phyloP scores from a whole-genome alignment of 2,113 vertebrate genomes.

The Ptilorrhoa leucosticta region DNA sequence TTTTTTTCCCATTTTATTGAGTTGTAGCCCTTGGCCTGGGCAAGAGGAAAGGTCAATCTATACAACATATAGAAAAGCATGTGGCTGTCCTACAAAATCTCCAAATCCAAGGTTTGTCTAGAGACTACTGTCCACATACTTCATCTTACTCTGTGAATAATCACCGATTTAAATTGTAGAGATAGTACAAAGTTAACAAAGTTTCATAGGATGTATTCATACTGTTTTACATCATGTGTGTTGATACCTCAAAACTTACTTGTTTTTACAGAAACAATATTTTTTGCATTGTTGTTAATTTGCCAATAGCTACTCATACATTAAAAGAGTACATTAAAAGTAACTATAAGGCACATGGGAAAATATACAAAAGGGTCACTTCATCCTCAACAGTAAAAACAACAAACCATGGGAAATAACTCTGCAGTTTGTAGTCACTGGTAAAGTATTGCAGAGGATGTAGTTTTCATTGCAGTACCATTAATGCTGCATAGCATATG shows the following conservation, averaged over 20 bases:
- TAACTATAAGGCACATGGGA: neutral
- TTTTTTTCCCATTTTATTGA: neutral
- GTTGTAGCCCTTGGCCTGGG: neutral
- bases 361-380: neutral
- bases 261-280: neutral
- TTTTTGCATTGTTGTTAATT: neutral
- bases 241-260: neutral
- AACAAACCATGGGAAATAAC: neutral
- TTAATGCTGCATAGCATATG: neutral
- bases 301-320: neutral
- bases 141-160: neutral
- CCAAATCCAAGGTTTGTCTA: neutral
- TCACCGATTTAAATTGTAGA: neutral
- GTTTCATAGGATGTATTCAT: neutral
- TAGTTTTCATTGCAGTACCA: neutral
- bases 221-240: neutral
- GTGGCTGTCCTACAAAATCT: neutral
- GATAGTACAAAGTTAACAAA: neutral
- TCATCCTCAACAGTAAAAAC: neutral
- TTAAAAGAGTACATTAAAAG: neutral
- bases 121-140: neutral
- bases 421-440: neutral
- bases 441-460: neutral
- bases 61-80: neutral
- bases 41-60: neutral